Percentiles rank a stretch among this genome's conserved stretches.
Evolutionary conservation across 2,113 vertebrate species (phyloP).

Genomic region (Romanogobio albipinnatus): DNA sequence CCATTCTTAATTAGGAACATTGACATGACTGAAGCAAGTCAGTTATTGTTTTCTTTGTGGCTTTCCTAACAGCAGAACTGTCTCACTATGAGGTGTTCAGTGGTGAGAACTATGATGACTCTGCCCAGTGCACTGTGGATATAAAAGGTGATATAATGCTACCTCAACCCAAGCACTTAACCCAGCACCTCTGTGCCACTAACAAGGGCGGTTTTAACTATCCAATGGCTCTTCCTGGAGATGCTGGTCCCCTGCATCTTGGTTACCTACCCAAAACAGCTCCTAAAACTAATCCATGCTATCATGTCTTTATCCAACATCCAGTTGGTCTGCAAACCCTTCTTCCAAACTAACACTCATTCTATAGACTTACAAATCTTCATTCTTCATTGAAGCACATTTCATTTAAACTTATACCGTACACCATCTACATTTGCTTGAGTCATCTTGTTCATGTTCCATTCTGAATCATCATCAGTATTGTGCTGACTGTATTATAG

Average conservation of each 20-base stretch:
- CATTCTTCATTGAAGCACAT: constrained; percentile 67
- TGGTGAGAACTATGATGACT: constrained; percentile 77
- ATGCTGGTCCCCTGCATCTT: constrained; percentile 63
- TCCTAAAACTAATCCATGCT: constrained; percentile 65
- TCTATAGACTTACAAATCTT: constrained; percentile 69
- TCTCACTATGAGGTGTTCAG: constrained; percentile 76
- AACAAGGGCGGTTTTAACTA: constrained; percentile 72
- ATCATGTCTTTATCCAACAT: constrained; percentile 67
- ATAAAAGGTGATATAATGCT: constrained; percentile 80
- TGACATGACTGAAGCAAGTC: constrained; percentile 59
- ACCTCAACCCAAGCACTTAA: constrained; percentile 76
- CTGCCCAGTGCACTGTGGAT: constrained; percentile 75
- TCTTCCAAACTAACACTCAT: constrained; percentile 70
- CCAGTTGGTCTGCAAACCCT: constrained; percentile 63
- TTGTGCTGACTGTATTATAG: constrained; percentile 14
- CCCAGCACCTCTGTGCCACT: constrained; percentile 73
- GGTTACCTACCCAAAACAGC: constrained; percentile 53
- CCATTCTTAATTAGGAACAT: constrained; percentile 61
- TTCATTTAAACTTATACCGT: constrained; percentile 61
- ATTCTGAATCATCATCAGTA: constrained; percentile 32
- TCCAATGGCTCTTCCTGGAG: constrained; percentile 61
- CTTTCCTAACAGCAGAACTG: constrained; percentile 80
- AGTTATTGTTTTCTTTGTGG: constrained; percentile 80
- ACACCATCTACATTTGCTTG: constrained; percentile 67
- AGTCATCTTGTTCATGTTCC: constrained; percentile 61